Base-by-base conservation (phyloP, 2,888 invertebrate species). In the Andrena flavipes region DNA sequence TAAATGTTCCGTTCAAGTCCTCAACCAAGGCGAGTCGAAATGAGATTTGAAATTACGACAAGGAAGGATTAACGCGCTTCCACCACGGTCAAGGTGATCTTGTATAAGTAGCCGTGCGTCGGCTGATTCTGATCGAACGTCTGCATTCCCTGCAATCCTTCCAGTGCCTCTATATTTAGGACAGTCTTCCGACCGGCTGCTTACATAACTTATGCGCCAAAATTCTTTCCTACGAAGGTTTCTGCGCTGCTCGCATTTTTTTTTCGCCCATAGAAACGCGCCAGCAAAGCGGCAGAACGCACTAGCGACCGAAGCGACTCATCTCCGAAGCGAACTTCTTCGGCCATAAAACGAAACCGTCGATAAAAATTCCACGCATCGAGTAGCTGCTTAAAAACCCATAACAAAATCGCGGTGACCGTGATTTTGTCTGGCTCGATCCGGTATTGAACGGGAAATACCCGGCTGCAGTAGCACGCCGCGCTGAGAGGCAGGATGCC, bases 161-260 rank as follows among this genome's bases (percentile, higher is more conserved):
- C 65, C 76, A 42, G 23, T 23, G 54, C n/a, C 63, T 65, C 51
- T 33, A 65, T 54, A 81, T 59, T 73, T 81, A 69, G 78, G 73
- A 13, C 80, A 54, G 59, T 56, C 35, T 76, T 79, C 70, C 48
- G 8, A 13, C 48, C n/a, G 74, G 7, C 49, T 26, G 13, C 30
- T 81, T 78, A 78, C 26, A 26, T 78, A 81, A 81, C 68, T 68
- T n/a, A 65, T 78, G 72, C 73, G 73, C 63, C 80, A 72, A 64
- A 81, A 78, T 78, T 64, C 56, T 69, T 26, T 33, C 6, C 20
- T 29, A 2, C 0, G 16, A 6, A 8, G 33, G 26, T 51, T 35
- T n/a, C 23, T 23, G 59, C 26, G 48, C 35, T 6, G 3, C 20
- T 33, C n/a, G 16, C 20, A 26, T 10, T 30, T 23, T 35, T 23